Percentiles rank a stretch among this genome's conserved stretches.
Evolutionary conservation across 2,888 invertebrate species (phyloP).

Genomic region (Corbicula japonica): DNA sequence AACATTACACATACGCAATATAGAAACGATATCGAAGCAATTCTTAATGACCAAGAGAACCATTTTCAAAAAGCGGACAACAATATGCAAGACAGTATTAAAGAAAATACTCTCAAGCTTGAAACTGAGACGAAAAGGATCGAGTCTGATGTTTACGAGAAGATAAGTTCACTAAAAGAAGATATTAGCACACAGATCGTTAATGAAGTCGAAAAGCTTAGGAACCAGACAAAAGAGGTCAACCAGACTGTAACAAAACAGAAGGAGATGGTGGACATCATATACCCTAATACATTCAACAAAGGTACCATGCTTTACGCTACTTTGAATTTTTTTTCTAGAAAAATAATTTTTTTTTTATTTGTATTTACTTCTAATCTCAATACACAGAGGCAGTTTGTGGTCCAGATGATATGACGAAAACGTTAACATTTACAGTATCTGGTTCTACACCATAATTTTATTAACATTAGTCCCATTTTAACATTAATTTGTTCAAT

Average conservation of each 20-base stretch:
- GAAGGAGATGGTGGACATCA: slow-evolving; percentile 3
- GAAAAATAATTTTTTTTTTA: no score
- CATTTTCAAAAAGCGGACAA: neutral
- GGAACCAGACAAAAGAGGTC: neutral
- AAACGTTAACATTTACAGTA: no score
- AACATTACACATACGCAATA: neutral
- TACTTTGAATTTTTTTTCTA: neutral
- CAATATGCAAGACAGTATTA: neutral
- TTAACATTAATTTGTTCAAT: no score
- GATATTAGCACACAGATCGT: neutral
- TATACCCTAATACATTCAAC: slow-evolving; percentile 9
- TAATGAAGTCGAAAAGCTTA: neutral
- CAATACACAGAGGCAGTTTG: no score
- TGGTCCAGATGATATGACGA: no score
- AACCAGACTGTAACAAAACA: neutral
- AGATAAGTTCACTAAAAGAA: neutral
- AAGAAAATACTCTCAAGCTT: neutral
- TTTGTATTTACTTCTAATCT: no score
- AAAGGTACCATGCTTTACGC: slow-evolving; percentile 6
- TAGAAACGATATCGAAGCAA: neutral
- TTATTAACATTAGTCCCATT: no score
- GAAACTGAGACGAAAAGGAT: neutral
- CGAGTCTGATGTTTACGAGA: neutral
- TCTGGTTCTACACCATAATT: no score
- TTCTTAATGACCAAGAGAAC: neutral